Percentiles rank a stretch among this genome's conserved stretches.
phyloP scores from a whole-genome alignment of 1,140 invertebrate genomes.

The Sinonovacula constricta region DNA sequence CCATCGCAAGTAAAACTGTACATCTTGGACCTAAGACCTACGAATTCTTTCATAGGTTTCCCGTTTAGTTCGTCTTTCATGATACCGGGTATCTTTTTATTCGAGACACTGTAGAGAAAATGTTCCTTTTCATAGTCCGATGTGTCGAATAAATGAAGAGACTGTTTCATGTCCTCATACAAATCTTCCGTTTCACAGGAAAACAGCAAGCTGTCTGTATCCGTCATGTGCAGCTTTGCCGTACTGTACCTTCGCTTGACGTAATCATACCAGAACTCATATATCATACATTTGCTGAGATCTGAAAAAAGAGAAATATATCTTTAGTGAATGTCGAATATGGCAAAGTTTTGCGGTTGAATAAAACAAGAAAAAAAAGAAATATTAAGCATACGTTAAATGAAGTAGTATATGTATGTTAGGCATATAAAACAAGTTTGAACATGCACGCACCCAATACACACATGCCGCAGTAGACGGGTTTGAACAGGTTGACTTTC shows the following conservation, averaged over 20 bases:
- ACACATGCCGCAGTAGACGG: slow-evolving; percentile 62
- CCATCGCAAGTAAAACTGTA: slow-evolving; percentile 18
- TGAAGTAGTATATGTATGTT: no score
- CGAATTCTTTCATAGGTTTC: slow-evolving; percentile 18
- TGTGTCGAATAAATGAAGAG: slow-evolving; percentile 44
- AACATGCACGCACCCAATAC: slow-evolving; percentile 59
- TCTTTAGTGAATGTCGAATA: no score
- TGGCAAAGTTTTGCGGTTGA: no score
- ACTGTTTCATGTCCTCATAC: slow-evolving; percentile 73
- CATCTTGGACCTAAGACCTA: slow-evolving; percentile 14
- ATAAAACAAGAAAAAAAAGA: not conserved
- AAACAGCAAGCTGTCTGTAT: slow-evolving; percentile 78
- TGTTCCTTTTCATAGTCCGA: slow-evolving; percentile 47
- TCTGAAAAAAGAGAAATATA: no score
- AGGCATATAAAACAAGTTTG: no score
- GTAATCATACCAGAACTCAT: slow-evolving; percentile 64
- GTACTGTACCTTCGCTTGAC: slow-evolving; percentile 64
- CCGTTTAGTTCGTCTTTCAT: slow-evolving; percentile 80
- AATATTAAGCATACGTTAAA: not conserved
- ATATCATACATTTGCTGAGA: slow-evolving; percentile 55
- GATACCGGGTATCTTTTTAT: slow-evolving; percentile 79
- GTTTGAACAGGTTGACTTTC: slow-evolving; percentile 56
- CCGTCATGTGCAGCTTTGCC: slow-evolving; percentile 72
- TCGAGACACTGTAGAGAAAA: slow-evolving; percentile 54
- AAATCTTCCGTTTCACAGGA: slow-evolving; percentile 74